Percentiles rank a stretch among this genome's conserved stretches.
These are phyloP conservation scores for Drosophila prosaltans DNA, from an alignment of 1,140 invertebrate genomes.

Conservation along the genomic window DNA sequence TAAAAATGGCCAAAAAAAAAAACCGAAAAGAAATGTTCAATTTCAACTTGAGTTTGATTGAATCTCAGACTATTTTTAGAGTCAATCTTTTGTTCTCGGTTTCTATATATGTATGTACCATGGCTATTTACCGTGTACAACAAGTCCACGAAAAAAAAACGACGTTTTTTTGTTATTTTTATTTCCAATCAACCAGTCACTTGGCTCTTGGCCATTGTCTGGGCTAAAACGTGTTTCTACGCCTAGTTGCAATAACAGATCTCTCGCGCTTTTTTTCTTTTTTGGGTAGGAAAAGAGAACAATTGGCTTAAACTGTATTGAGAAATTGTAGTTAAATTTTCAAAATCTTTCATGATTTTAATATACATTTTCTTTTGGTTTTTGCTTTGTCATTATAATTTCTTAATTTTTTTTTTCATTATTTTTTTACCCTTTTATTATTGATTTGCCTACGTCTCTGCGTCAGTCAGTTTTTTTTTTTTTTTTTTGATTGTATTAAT, in stretches of 20 bases:
- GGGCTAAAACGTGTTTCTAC: conserved; percentile 68
- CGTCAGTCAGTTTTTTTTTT: conserved; percentile 42
- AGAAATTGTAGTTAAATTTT: no score
- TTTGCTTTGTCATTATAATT: conserved; percentile 14
- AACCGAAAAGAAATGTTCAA: no score
- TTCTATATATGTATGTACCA: neutral
- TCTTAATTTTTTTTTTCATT: neutral
- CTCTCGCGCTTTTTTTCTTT: neutral
- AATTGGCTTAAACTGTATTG: neutral
- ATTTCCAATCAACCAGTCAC: conserved; percentile 2
- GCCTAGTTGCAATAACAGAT: conserved; percentile 40
- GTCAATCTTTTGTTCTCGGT: neutral
- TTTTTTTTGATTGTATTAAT: conserved; percentile 41
- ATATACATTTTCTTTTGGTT: neutral
- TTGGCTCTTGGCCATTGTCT: conserved; percentile 55
- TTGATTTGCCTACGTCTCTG: conserved; percentile 53
- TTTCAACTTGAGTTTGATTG: no score
- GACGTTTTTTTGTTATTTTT: neutral
- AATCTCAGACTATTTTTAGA: conserved; percentile 6
- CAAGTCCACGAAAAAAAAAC: neutral
- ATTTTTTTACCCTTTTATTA: neutral
- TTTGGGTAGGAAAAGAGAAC: neutral
- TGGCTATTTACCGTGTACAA: neutral
- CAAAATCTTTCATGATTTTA: neutral
- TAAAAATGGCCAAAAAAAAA: no score